Base-by-base conservation (phyloP, 2,797 vertebrate species). In the Epinephelus coioides region DNA sequence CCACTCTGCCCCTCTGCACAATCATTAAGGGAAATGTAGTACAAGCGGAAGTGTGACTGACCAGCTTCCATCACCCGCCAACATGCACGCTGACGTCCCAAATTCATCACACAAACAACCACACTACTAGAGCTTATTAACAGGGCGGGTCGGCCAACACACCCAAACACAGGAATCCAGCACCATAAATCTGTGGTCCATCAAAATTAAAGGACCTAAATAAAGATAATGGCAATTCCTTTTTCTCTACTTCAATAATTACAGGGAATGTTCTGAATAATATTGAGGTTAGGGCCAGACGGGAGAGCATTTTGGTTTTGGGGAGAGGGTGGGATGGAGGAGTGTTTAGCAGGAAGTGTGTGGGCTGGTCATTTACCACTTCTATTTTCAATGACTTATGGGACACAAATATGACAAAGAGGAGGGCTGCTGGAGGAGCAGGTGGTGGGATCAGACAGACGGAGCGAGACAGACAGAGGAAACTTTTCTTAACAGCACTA, bases 141-240 rank as follows among this genome's bases (percentile, higher is more conserved):
- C 71, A 87, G 90, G 92, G 91, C 30, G 92, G 88, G 87, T 90
- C 60, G 77, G 69, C 79, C 84, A 50, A 83, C 88, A 89, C 89
- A 85, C 89, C 88, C 84, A 81, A 82, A 89, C 87, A 86, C 89
- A 91, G 90, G 90, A 93, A 92, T 90, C 86, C 90, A 50, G 62
- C 82, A 38, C 90, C 69, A 86, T 90, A 91, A 92, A 93, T 92
- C 92, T 92, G 91, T 90, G 91, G 89, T 87, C 80, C 89, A 82
- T 91, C 86, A 78, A 89, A 94, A 93, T 94, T 69, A 92, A 92
- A 92, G 92, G 87, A 79, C 85, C 89, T 89, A 89, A 91, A 92
- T 91, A 91, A 89, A 89, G 92, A 94, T 92, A 92, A 93, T 92
- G 88, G 86, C 91, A 83, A 91, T 88, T 92, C 85, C 91, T 89